These are phyloP conservation scores for Eupithecia centaureata DNA, from an alignment of 2,888 invertebrate genomes.

Conservation along the genomic window DNA sequence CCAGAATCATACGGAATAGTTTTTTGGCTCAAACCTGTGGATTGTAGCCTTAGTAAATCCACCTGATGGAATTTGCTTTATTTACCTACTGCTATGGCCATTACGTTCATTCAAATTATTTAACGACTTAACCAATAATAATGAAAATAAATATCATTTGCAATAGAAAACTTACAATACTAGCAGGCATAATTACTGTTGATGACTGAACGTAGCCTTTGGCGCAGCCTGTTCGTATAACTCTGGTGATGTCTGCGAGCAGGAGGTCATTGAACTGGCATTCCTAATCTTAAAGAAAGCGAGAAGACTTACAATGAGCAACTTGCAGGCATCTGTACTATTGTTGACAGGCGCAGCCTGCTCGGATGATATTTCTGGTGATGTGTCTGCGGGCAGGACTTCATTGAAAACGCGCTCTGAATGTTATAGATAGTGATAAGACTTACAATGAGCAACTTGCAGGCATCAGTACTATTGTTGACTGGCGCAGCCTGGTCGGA, in stretches of 20 bases:
- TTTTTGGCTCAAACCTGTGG: no score
- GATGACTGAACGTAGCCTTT: no score
- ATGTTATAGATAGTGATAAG: constrained; percentile 51
- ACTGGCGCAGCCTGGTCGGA: constrained; percentile 62
- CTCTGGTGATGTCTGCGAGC: constrained; percentile 65
- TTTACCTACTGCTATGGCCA: no score
- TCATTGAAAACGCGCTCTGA: constrained; percentile 68
- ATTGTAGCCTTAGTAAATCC: no score
- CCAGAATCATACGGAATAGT: no score
- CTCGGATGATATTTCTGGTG: constrained; percentile 65
- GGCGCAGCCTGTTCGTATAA: constrained; percentile 62
- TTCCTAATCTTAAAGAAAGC: constrained; percentile 69
- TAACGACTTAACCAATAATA: not conserved
- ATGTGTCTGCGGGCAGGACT: constrained; percentile 62
- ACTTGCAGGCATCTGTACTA: constrained; percentile 72
- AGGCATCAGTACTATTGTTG: constrained; percentile 70
- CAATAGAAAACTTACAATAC: constrained; percentile 44
- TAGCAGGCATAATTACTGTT: constrained; percentile 76
- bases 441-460: constrained; percentile 75
- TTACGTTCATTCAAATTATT: not conserved
- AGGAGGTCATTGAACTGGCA: constrained; percentile 59
- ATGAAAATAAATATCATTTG: not conserved
- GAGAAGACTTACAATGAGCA: constrained; percentile 66
- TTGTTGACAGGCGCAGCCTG: constrained; percentile 64
- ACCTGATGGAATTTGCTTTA: no score